A percentile compares a stretch with the other conserved stretches of the same genome.
Evolutionary conservation across 2,797 vertebrate species (phyloP).

Genomic region (Pangasius djambal): DNA sequence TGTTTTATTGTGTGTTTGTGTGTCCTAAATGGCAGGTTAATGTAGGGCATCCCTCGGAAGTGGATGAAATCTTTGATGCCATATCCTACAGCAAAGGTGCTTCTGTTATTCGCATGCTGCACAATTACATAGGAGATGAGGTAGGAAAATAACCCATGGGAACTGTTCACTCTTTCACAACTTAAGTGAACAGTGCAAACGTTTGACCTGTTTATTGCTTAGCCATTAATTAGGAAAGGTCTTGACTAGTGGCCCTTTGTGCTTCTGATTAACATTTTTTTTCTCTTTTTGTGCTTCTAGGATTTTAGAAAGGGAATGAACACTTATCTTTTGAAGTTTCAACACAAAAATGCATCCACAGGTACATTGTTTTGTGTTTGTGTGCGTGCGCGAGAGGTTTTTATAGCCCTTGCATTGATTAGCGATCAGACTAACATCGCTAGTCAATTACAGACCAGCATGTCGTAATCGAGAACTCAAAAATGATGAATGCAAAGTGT

Average conservation of each 20-base stretch:
- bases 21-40: constrained; percentile 79
- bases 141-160: constrained; percentile 67
- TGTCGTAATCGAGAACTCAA: background rate
- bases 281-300: constrained; percentile 66
- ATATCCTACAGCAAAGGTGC: constrained; percentile 99
- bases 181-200: background rate
- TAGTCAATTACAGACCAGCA: background rate
- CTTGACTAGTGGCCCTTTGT: background rate
- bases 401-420: background rate
- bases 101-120: constrained; percentile 97
- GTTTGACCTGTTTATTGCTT: constrained; percentile 8
- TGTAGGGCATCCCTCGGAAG: constrained; percentile 96
- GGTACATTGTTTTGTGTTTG: constrained; percentile 72
- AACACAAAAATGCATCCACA: constrained; percentile 96
- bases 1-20: constrained; percentile 23
- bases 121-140: constrained; percentile 97
- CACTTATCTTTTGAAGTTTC: constrained; percentile 93
- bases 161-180: background rate
- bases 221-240: background rate
- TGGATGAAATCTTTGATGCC: constrained; percentile 99
- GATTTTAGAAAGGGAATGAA: constrained; percentile 99
- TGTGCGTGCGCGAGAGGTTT: background rate
- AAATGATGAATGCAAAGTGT: background rate
- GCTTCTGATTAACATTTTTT: background rate
- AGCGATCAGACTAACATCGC: background rate